Evolutionary conservation across 2,797 vertebrate genomes (phyloP), one percentile per base, ranked within the genome.

Genomic region (Emydoidea blandingii): DNA sequence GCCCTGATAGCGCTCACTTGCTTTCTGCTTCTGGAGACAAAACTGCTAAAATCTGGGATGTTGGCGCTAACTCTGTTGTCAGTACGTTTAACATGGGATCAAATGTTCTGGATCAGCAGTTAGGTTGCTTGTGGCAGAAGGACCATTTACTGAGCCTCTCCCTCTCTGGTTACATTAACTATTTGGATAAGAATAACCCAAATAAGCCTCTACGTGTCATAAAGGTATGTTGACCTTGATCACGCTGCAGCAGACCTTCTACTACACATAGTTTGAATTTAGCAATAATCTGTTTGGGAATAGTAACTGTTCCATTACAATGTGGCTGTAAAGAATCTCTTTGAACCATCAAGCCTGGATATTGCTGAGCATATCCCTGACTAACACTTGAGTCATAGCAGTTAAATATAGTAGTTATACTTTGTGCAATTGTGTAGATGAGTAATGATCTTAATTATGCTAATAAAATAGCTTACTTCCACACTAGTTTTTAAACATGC

Each of bases 111-210:
- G 99, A 99, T 98, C 99, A 99, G 98, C 99, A 99, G 98, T 98
- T 99, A 98, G 99, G 99, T 96, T 99, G 99, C 97, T 97, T 99
- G 93, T 99, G 99, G 99, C 99, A 99, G 98, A 99, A 99, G 47
- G 97, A 99, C 96, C 98, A 99, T 97, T 98, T 99, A 93, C 97
- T 99, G 95, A 99, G 98, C 90, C 15, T 99, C 93, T 99, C 99
- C 41, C 97, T 99, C 94, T 99, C 99, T 2, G 99, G 99, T 80
- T 99, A 99, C 97, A 99, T 99, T 98, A 99, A 99, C 98, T 99
- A 99, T 97, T 98, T 99, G 98, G 99, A 99, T 98, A 99, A 98
- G 97, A 99, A 99, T 98, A 99, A 99, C 97, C 99, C 99, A 29
- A 95, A 98, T 97, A 98, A 99, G 7, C 99, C 99, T 50, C 98